Percentiles rank a stretch among this genome's conserved stretches.
phyloP scores from a whole-genome alignment of 1,140 invertebrate species.

The Drosophila carrolli region DNA sequence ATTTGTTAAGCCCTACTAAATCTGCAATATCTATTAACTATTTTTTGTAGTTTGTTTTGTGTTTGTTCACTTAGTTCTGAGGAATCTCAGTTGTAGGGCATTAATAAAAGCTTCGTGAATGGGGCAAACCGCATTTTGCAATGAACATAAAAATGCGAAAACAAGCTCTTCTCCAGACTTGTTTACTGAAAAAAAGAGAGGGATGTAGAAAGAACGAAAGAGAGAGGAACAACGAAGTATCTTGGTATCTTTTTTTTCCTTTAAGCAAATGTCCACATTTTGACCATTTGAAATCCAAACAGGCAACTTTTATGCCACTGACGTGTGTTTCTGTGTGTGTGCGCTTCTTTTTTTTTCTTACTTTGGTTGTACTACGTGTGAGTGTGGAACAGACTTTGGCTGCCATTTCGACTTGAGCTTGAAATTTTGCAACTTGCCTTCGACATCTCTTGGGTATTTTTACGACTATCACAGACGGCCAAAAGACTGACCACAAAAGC shows the following conservation, averaged over 20 bases:
- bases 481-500: constrained; percentile 46
- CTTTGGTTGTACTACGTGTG: constrained; percentile 9
- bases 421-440: constrained; percentile 82
- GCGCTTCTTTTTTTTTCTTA: neutral
- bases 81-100: constrained; percentile 3
- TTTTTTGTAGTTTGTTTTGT: neutral
- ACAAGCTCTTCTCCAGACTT: constrained; percentile 17
- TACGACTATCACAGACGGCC: constrained; percentile 65
- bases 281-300: constrained; percentile 80
- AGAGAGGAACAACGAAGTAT: constrained; percentile 7
- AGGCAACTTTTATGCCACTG: constrained; percentile 76
- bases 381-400: constrained; percentile 43
- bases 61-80: neutral
- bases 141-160: constrained; percentile 21
- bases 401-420: constrained; percentile 74
- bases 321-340: constrained; percentile 39
- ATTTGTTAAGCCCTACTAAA: too few relatives aligned
- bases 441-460: constrained; percentile 81
- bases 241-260: constrained; percentile 15
- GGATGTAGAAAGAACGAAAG: neutral
- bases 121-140: neutral
- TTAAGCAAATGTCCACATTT: constrained; percentile 80
- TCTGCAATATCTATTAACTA: neutral
- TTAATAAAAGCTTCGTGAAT: constrained; percentile 4
- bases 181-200: neutral